Conservation (phyloP, 1,140 invertebrate genomes). For the Dufourea novaeangliae region DNA sequence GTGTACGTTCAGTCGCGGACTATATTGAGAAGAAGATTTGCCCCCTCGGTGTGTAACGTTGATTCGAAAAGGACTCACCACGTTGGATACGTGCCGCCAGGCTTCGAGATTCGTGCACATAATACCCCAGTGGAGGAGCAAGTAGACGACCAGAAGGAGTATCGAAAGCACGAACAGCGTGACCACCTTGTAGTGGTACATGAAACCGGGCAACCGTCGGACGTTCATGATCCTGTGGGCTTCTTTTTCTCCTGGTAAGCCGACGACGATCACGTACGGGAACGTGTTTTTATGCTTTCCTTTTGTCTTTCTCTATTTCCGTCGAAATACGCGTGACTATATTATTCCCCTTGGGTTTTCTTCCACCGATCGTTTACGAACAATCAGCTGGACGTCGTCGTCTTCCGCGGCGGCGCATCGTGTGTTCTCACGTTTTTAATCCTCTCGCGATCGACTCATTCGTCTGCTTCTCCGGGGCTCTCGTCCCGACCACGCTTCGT, state of each 20-base stretch:
- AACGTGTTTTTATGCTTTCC: not conserved
- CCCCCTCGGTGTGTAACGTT: not conserved
- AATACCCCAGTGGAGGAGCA: constrained; percentile 83
- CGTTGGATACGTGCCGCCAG: constrained; percentile 81
- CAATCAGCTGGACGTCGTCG: constrained; percentile 2
- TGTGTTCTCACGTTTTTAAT: not conserved
- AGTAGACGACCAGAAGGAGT: constrained; percentile 70
- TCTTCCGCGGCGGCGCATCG: constrained; percentile 38
- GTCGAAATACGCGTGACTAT: too few relatives aligned
- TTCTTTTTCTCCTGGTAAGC: constrained; percentile 24
- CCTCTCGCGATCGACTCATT: constrained; percentile 15
- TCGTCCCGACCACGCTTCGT: not conserved
- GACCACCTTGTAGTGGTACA: constrained; percentile 74
- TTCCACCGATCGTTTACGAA: not conserved
- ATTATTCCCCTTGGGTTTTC: too few relatives aligned
- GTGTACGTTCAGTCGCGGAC: not conserved
- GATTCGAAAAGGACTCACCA: constrained; percentile 79
- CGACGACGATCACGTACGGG: not conserved
- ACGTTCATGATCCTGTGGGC: constrained; percentile 68
- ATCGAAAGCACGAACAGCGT: constrained; percentile 60
- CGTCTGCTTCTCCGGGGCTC: not conserved
- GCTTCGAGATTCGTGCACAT: constrained; percentile 83
- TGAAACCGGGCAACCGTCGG: constrained; percentile 75
- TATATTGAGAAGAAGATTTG: not conserved
- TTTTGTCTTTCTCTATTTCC: not conserved